Conservation (phyloP, 2,888 invertebrate genomes). For the Notodonta ziczac region DNA sequence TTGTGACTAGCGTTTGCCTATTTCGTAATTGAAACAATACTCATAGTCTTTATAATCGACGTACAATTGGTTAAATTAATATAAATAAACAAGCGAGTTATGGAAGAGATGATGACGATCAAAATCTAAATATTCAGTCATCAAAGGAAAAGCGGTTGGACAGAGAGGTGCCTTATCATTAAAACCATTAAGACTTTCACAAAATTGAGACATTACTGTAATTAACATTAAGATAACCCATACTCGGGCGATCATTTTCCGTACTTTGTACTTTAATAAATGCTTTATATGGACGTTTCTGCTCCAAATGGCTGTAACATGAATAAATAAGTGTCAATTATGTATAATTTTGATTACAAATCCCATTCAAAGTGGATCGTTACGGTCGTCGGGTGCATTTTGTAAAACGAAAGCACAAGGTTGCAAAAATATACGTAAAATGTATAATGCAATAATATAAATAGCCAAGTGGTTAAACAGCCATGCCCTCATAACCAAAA, state of each 20-base stretch:
- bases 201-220: not conserved
- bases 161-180: not conserved
- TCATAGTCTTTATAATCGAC: too few species aligned
- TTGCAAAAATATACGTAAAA: not conserved
- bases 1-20: too few species aligned
- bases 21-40: too few species aligned
- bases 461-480: too few species aligned
- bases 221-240: not conserved
- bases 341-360: conserved; percentile 38
- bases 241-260: not conserved
- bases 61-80: too few species aligned
- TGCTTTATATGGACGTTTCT: conserved; percentile 18
- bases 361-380: conserved; percentile 35
- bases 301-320: conserved; percentile 35
- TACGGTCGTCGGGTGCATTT: conserved; percentile 31
- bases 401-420: conserved; percentile 19
- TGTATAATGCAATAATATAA: too few species aligned
- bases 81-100: too few species aligned
- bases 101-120: too few species aligned
- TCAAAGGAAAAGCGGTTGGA: not conserved
- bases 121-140: not conserved
- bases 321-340: conserved; percentile 34
- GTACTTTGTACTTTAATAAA: conserved; percentile 1
- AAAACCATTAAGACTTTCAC: not conserved
- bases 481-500: too few species aligned